Base-by-base conservation (phyloP, 1,140 invertebrate genomes). In the Bacillus rossius region DNA sequence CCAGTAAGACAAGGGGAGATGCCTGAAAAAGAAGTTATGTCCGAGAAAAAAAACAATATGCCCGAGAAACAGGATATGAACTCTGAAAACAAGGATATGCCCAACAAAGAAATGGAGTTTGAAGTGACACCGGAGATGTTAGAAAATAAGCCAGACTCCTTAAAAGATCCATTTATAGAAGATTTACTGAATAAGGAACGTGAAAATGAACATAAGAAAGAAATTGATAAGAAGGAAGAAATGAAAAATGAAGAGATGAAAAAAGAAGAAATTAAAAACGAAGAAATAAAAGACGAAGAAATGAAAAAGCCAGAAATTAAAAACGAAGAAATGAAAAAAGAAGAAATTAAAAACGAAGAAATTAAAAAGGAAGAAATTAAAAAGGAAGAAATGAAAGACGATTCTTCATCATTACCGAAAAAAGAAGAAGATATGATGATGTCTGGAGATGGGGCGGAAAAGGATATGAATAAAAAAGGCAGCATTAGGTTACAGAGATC, bases 161-260 rank as follows among this genome's bases (percentile, higher is more conserved):
- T 34, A 59, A 45, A 17, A 54, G 60, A 47, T 65, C 1, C 20
- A 47, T 63, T 26, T 69, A 76, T 51, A 65, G 73, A 23, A 61
- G 69, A 59, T 65, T 71, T 38, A 63, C 73, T 48, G 64, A 71
- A 50, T 59, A 67, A 41, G 60, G 66, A 20, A 59, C 67, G 17
- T 38, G 60, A 38, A 8, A 19, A 26, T 10, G 25, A 1, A 14
- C 19, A 17, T 1, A 29, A 34, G 34, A 8, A 50, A 59, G 66
- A 70, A 57, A 65, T 67, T 4, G 68, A 65, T 65, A 63, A 71
- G 29, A 61, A 47, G 13, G 29, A n/a, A 22, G 38, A 47, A 17
- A 43, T 20, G n/a, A 45, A 0, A 1, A 2, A 59, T 8, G 37
- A 53, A 1, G 26, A 40, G 10, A 16, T 20, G 41, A 40, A 8